phyloP scores from a whole-genome alignment of 2,113 vertebrate genomes.

The Sphaerodactylus townsendi region DNA sequence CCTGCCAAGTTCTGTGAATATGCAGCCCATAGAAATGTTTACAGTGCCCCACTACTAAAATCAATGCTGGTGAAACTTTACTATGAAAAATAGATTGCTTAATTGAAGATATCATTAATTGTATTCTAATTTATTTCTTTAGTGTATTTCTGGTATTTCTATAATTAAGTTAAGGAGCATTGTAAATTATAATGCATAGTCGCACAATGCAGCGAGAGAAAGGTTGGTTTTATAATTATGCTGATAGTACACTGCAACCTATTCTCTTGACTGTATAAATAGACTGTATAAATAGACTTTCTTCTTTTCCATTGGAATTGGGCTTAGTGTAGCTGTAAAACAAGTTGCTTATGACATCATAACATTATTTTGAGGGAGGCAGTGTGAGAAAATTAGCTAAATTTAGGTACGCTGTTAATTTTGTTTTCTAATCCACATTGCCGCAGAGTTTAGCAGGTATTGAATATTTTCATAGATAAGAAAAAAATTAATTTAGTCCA shows the following conservation, averaged over 20 bases:
- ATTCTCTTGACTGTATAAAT: conserved; percentile 23
- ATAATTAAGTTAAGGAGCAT: conserved; percentile 17
- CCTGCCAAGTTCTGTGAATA: not conserved
- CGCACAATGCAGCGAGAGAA: conserved; percentile 7
- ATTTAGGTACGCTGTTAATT: conserved; percentile 47
- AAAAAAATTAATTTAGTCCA: conserved; percentile 4
- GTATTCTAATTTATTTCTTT: not conserved
- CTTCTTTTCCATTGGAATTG: conserved; percentile 2
- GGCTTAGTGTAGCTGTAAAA: not conserved
- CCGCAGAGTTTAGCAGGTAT: not conserved
- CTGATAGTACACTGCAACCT: not conserved
- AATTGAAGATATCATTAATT: conserved; percentile 15
- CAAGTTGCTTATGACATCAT: conserved; percentile 11
- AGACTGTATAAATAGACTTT: conserved; percentile 23
- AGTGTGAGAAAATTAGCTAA: conserved; percentile 35
- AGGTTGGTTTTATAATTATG: not conserved
- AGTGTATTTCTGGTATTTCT: conserved; percentile 12
- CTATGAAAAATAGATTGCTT: not conserved
- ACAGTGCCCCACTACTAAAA: not conserved
- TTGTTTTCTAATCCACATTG: conserved; percentile 42
- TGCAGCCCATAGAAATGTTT: not conserved
- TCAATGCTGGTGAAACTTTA: not conserved
- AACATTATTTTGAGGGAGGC: conserved; percentile 43
- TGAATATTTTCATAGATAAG: conserved; percentile 24
- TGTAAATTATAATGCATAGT: not conserved